phyloP scores from a whole-genome alignment of 2,113 vertebrate genomes.

The Pardalotus punctatus region DNA sequence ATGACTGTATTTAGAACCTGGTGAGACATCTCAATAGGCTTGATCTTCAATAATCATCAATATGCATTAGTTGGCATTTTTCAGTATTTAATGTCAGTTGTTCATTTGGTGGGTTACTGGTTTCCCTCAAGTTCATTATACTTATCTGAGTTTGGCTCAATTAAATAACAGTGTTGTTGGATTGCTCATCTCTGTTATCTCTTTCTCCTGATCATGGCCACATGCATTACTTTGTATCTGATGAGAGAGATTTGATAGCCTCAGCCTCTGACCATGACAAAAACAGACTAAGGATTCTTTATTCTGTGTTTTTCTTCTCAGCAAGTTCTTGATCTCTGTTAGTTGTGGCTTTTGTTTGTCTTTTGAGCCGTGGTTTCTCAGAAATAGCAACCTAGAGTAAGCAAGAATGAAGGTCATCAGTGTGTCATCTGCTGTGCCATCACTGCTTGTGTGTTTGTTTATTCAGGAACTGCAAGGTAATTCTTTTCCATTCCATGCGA shows the following conservation, averaged over 20 bases:
- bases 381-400: not conserved
- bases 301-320: not conserved
- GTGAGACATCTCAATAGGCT: not conserved
- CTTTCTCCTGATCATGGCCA: not conserved
- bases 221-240: not conserved
- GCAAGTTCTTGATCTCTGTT: slow-evolving; percentile 2
- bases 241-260: not conserved
- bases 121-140: not conserved
- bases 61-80: not conserved
- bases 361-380: not conserved
- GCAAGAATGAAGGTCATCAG: not conserved
- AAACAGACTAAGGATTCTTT: not conserved
- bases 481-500: not conserved
- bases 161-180: not conserved
- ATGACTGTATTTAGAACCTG: not conserved
- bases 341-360: not conserved
- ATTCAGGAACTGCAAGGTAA: slow-evolving; percentile 20
- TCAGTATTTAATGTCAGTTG: not conserved
- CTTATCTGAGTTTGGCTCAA: not conserved
- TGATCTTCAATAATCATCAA: not conserved
- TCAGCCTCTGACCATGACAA: not conserved
- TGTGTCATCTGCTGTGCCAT: slow-evolving; percentile 39
- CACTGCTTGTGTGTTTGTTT: not conserved
- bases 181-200: not conserved
- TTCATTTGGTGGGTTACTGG: not conserved